These are phyloP conservation scores for Nyleta sp. DNA, from an alignment of 2,888 invertebrate genomes.

Conservation along the genomic window DNA sequence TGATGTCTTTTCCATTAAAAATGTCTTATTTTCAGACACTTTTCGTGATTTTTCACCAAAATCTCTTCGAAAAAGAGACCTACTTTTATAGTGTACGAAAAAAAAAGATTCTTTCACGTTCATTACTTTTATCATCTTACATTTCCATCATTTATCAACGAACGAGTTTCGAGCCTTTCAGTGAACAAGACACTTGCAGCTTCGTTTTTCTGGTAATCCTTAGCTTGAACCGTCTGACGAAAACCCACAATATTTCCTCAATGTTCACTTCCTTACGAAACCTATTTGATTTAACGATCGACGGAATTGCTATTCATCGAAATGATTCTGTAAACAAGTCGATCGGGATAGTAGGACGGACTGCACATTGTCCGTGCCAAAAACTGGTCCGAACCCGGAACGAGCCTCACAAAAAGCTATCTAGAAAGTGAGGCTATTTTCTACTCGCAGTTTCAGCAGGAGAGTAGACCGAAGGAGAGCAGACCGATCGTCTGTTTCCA, in stretches of 20 bases:
- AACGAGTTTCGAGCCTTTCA: too few species aligned
- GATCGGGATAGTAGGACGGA: slow-evolving; percentile 67
- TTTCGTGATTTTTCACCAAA: too few species aligned
- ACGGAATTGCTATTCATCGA: slow-evolving; percentile 70
- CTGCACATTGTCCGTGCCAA: slow-evolving; percentile 46
- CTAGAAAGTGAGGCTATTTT: slow-evolving; percentile 53
- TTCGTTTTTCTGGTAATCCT: slow-evolving; percentile 2
- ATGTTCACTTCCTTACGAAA: slow-evolving; percentile 6
- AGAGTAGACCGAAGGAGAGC: slow-evolving; percentile 33
- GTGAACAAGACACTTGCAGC: slow-evolving; percentile 17
- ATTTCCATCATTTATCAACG: too few species aligned
- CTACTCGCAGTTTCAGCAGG: slow-evolving; percentile 49
- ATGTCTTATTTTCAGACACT: too few species aligned
- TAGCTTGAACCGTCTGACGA: slow-evolving; percentile 14
- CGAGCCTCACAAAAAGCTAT: slow-evolving; percentile 21
- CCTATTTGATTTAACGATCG: slow-evolving; percentile 65
- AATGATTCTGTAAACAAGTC: slow-evolving; percentile 73
- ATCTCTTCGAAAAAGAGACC: too few species aligned
- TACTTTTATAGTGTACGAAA: too few species aligned
- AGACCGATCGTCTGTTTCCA: background rate
- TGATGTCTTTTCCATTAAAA: too few species aligned
- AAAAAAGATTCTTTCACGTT: too few species aligned
- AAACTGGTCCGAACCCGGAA: background rate
- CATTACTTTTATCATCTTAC: too few species aligned
- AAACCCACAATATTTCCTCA: slow-evolving; percentile 28